Evolutionary conservation across 2,888 invertebrate genomes (phyloP).

Genomic region (Peribatodes rhomboidaria): DNA sequence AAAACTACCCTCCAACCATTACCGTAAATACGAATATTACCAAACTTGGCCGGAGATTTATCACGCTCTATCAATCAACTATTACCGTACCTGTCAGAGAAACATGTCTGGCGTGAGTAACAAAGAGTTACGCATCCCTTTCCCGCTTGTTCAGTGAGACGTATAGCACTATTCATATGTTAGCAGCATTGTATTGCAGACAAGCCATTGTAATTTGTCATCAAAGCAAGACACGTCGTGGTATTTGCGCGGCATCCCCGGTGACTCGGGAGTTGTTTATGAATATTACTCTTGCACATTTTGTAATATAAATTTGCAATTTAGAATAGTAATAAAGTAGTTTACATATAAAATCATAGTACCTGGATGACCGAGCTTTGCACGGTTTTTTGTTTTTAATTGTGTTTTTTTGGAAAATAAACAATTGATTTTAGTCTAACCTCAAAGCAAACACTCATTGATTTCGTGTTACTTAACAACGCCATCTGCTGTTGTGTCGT

Average conservation of each 20-base stretch:
- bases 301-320: background rate
- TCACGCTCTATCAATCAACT: slow-evolving; percentile 44
- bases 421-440: too few species aligned
- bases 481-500: too few species aligned
- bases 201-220: slow-evolving; percentile 51
- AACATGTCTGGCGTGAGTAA: slow-evolving; percentile 41
- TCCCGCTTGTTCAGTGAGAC: slow-evolving; percentile 34
- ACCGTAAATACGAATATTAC: slow-evolving; percentile 30
- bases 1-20: slow-evolving; percentile 19
- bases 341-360: too few species aligned
- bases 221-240: slow-evolving; percentile 40
- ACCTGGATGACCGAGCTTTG: too few species aligned
- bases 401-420: too few species aligned
- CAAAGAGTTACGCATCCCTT: slow-evolving; percentile 45
- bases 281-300: background rate
- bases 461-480: too few species aligned
- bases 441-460: too few species aligned
- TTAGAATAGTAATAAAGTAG: background rate
- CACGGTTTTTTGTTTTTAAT: too few species aligned
- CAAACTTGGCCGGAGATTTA: slow-evolving; percentile 39
- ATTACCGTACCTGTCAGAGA: slow-evolving; percentile 41
- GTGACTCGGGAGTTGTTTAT: slow-evolving; percentile 15
- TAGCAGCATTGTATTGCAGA: slow-evolving; percentile 40
- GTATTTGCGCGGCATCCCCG: slow-evolving; percentile 23
- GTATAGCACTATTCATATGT: slow-evolving; percentile 40